phyloP scores from a whole-genome alignment of 2,113 vertebrate genomes.

The Mormyrus lacerda region DNA sequence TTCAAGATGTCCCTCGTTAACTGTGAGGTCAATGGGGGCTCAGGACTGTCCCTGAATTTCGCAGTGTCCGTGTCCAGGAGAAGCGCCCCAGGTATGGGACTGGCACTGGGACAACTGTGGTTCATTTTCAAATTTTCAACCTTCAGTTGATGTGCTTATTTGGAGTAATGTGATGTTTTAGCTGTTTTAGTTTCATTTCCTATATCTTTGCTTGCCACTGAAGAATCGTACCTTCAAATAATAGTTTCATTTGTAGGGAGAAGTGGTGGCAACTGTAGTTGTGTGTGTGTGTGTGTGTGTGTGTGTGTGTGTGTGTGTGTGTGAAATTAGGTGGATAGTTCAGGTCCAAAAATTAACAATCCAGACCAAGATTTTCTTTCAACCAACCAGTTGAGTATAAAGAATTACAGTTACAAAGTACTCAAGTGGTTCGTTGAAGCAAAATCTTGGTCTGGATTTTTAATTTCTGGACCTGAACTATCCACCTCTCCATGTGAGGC shows the following conservation, averaged over 20 bases:
- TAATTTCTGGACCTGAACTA: too few relatives aligned
- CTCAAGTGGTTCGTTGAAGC: too few relatives aligned
- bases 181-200: not conserved
- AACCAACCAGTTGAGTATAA: not conserved
- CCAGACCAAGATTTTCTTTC: not conserved
- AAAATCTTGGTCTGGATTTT: too few relatives aligned
- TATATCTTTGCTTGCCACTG: not conserved
- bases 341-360: not conserved
- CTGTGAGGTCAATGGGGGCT: constrained; percentile 63
- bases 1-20: constrained; percentile 78
- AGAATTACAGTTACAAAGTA: not conserved
- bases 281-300: too few relatives aligned
- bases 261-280: not conserved
- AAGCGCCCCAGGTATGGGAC: constrained; percentile 51
- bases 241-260: not conserved
- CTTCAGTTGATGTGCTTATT: not conserved
- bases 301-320: too few relatives aligned
- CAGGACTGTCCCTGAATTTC: constrained; percentile 64
- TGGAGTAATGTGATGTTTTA: not conserved
- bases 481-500: too few relatives aligned
- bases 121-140: not conserved
- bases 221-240: not conserved
- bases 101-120: not conserved
- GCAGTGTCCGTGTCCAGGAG: constrained; percentile 61
- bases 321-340: not conserved